These are phyloP conservation scores for Eurois occulta DNA, from an alignment of 2,888 invertebrate species.

Conservation along the genomic window DNA sequence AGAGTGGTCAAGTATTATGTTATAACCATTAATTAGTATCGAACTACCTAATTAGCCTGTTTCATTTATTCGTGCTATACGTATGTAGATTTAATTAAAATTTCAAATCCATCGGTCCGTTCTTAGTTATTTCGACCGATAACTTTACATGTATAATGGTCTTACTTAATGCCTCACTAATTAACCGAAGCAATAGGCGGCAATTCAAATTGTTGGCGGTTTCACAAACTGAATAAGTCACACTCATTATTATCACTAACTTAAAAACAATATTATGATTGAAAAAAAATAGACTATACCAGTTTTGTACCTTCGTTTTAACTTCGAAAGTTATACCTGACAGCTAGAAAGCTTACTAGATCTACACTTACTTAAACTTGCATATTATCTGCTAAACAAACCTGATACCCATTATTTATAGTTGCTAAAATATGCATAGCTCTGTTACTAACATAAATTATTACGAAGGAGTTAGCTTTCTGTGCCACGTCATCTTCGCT, in stretches of 20 bases:
- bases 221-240: conserved; percentile 36
- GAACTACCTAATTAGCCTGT: neutral
- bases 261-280: conserved; percentile 2
- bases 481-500: conserved; percentile 68
- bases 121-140: conserved; percentile 24
- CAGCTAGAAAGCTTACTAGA: conserved; percentile 30
- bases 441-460: neutral
- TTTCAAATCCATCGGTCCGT: conserved; percentile 29
- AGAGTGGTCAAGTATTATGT: neutral
- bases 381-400: conserved; percentile 11
- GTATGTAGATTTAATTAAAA: conserved; percentile 15
- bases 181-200: conserved; percentile 43
- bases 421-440: conserved; percentile 21
- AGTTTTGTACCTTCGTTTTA: neutral
- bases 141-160: conserved; percentile 36
- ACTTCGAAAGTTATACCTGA: neutral
- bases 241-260: conserved; percentile 7
- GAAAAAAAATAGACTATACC: neutral
- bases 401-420: conserved; percentile 34
- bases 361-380: conserved; percentile 15
- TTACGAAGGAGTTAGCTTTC: conserved; percentile 16
- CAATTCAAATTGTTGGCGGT: conserved; percentile 37
- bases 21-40: no score
- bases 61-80: conserved; percentile 7
- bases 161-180: conserved; percentile 38